A percentile compares a stretch with the other conserved stretches of the same genome.
These are phyloP conservation scores for Collichthys lucidus DNA, from an alignment of 2,113 vertebrate species.

Conservation along the genomic window DNA sequence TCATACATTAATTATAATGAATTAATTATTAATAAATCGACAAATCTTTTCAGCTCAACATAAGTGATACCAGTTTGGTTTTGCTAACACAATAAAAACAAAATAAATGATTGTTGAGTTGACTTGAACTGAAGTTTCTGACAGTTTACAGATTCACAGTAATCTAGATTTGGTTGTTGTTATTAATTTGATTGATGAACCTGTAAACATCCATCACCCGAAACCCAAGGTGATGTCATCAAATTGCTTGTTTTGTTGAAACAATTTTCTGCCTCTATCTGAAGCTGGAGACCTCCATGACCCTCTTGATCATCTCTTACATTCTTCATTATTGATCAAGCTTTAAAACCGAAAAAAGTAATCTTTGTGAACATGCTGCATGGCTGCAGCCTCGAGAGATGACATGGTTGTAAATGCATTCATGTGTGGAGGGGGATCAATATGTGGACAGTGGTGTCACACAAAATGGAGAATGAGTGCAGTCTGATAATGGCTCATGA, in stretches of 20 bases:
- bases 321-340: slow-evolving; percentile 31
- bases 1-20: no score
- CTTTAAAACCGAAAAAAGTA: neutral
- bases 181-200: no score
- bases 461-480: slow-evolving; percentile 42
- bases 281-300: neutral
- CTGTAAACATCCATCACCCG: neutral
- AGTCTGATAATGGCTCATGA: slow-evolving; percentile 29
- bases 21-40: no score
- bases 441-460: slow-evolving; percentile 46
- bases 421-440: slow-evolving; percentile 36
- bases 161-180: no score
- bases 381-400: slow-evolving; percentile 17
- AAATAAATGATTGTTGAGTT: no score
- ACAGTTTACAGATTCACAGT: no score
- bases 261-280: no score
- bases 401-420: slow-evolving; percentile 35
- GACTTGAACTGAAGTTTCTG: no score
- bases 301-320: neutral
- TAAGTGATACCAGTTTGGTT: no score
- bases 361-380: slow-evolving; percentile 16
- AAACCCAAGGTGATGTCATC: neutral
- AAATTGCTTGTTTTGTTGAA: neutral
- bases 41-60: no score
- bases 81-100: no score